Base-by-base conservation (phyloP, 1,140 invertebrate species). In the Sesamia nonagrioides region DNA sequence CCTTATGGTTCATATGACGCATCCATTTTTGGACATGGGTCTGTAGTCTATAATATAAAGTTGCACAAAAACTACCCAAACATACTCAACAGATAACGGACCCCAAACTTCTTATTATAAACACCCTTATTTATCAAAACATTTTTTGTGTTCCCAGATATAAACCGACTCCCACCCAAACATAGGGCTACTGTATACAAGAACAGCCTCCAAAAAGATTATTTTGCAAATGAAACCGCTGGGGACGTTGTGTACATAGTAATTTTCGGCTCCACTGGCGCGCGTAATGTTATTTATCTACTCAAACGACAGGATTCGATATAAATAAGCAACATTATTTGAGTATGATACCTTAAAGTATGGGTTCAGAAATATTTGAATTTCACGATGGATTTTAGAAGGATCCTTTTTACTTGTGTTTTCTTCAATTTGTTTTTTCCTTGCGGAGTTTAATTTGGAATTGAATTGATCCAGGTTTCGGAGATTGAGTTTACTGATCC, bases 271-370 rank as follows among this genome's bases (percentile, higher is more conserved):
- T 84, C 79, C 88, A 84, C 18, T 85, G 88, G 74, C 37, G 79
- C 79, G 86, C 35, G 77, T 88, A 86, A 88, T 90, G 86, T 85
- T 88, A 86, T 89, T 89, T 88, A 90, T 87, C 82, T 83, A 83
- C 80, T 75, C 78, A 84, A 84, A 85, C 84, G 86, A 85, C 83
- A 85, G 72, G 52, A 78, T 74, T 50, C 73, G 79, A 85, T 80
- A 74, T 71, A 84, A 84, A 86, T 83, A 78, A 78, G 68, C 69
- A 63, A 78, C 33, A 73, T 72, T 60, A 72, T 78, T 78, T 78
- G 60, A 40, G 17, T 45, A n/a, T 27, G 45, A 66, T 63, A 61
- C 15, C 21, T 13, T 60, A 45, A 61, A 33, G 35, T 40, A 63
- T 56, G 8, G 35, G 33, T 61, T 27, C 18, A 9, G 33, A 61